Conservation (phyloP, 2,888 invertebrate species). For the Gonocerus acuteangulatus region DNA sequence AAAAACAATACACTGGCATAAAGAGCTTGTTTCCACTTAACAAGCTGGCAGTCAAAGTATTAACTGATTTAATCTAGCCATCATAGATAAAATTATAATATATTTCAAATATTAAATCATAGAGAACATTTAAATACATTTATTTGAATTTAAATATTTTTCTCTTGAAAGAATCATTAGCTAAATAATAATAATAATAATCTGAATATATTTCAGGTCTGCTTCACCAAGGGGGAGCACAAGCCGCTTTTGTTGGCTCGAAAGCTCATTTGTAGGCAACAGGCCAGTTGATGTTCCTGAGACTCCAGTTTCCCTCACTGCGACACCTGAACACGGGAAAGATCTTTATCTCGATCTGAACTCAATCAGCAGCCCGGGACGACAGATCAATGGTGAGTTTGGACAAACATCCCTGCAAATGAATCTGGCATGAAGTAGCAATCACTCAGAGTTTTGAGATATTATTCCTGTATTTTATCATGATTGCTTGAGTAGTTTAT, state of each 20-base stretch:
- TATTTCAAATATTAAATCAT: too few species aligned
- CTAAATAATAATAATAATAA: too few species aligned
- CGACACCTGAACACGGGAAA: constrained; percentile 30
- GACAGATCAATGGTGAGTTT: constrained; percentile 37
- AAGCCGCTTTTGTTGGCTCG: constrained; percentile 77
- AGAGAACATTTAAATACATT: too few species aligned
- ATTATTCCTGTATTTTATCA: neutral
- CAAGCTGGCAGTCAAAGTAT: too few species aligned
- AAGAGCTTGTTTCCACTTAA: too few species aligned
- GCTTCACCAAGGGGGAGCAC: constrained; percentile 53
- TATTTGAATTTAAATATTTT: too few species aligned
- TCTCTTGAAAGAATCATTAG: too few species aligned
- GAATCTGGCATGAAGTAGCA: neutral
- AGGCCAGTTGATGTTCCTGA: constrained; percentile 79
- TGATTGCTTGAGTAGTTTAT: neutral
- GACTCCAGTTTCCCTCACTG: constrained; percentile 53
- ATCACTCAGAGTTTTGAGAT: neutral
- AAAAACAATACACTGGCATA: too few species aligned
- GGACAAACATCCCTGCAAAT: too few species aligned
- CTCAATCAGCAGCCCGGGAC: constrained; percentile 20
- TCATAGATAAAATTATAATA: too few species aligned
- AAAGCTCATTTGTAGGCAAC: constrained; percentile 83
- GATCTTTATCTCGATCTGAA: constrained; percentile 39
- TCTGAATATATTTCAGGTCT: constrained; percentile 38
- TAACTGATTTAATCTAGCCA: too few species aligned